phyloP scores from a whole-genome alignment of 1,140 invertebrate species.

The Dinoponera quadriceps region DNA sequence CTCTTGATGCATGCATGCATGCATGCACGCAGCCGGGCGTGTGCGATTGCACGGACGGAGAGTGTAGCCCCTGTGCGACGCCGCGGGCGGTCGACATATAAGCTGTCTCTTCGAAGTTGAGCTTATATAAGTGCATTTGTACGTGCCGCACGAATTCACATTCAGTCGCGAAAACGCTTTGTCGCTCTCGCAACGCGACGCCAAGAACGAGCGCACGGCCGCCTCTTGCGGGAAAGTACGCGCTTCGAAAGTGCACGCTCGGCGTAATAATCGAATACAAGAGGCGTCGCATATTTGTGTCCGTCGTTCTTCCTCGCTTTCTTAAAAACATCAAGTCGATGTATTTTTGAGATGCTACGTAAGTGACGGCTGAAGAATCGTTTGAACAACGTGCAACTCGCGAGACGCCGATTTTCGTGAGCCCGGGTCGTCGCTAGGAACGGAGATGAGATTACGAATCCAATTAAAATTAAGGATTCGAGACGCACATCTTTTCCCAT shows the following conservation, averaged over 20 bases:
- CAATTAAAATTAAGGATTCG: neutral
- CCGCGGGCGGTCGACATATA: conserved; percentile 56
- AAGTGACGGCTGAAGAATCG: too few species aligned
- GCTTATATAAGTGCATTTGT: conserved; percentile 59
- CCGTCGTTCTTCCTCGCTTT: neutral
- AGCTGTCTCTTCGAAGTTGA: conserved; percentile 55
- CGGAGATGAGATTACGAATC: too few species aligned
- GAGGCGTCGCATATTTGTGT: neutral
- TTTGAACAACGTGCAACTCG: too few species aligned
- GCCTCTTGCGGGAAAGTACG: conserved; percentile 14
- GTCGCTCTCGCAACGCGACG: conserved; percentile 11
- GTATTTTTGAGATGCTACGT: too few species aligned
- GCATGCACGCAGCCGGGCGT: conserved; percentile 1
- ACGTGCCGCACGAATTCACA: conserved; percentile 46
- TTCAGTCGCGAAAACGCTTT: conserved; percentile 29
- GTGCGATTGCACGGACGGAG: conserved; percentile 47
- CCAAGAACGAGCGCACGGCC: conserved; percentile 19
- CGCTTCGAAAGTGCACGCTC: conserved; percentile 22
- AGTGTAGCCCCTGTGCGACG: conserved; percentile 44
- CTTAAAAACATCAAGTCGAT: too few species aligned
- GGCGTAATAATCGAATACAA: conserved; percentile 35
- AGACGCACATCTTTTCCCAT: too few species aligned
- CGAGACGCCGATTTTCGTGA: too few species aligned
- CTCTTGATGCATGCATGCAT: conserved; percentile 55
- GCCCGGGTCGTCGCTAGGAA: too few species aligned